Base-by-base conservation (phyloP, 1,140 invertebrate genomes). In the Kradibia gibbosae region DNA sequence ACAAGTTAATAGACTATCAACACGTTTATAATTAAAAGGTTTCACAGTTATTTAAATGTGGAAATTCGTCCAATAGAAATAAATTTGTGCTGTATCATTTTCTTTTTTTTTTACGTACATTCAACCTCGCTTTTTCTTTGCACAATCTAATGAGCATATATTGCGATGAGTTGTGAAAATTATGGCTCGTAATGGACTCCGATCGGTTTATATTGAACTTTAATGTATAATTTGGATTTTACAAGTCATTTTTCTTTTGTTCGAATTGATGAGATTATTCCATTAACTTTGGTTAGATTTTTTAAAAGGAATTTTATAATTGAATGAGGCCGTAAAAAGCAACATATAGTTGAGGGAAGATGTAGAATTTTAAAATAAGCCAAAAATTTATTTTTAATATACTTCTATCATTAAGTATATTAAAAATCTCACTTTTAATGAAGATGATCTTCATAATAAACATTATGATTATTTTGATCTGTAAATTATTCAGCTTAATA, bases 91-190 rank as follows among this genome's bases (percentile, higher is more conserved):
- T n/a, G n/a, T 45, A 78, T 78, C 71, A 75, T 67, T 77, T 70
- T 48, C 50, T 78, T 82, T 75, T 78, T 74, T n/a, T n/a, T n/a
- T n/a, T n/a, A n/a, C n/a, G n/a, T n/a, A n/a, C n/a, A 78, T 72
- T 67, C 67, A 36, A 53, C 31, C 50, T 77, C 22, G 25, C 31
- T 57, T 60, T 55, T 57, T 79, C 67, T 72, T 60, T 72, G 50
- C 70, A 34, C 78, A 45, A 1, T 8, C 48, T n/a, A 50, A 45
- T 34, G 42, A 39, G 39, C 36, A 60, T 45, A 48, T 60, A 80
- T 80, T 31, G 20, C 71, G 79, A 75, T 81, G 79, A 81, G 72
- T 81, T 62, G 79, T 48, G 53, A 36, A 76, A 81, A 81, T 75
- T 75, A 75, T 53, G 72, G 25, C n/a, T 36, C n/a, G 79, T 81